A percentile compares a stretch with the other conserved stretches of the same genome.
Conservation (phyloP, 2,888 invertebrate species). For the Cactoblastis cactorum region DNA sequence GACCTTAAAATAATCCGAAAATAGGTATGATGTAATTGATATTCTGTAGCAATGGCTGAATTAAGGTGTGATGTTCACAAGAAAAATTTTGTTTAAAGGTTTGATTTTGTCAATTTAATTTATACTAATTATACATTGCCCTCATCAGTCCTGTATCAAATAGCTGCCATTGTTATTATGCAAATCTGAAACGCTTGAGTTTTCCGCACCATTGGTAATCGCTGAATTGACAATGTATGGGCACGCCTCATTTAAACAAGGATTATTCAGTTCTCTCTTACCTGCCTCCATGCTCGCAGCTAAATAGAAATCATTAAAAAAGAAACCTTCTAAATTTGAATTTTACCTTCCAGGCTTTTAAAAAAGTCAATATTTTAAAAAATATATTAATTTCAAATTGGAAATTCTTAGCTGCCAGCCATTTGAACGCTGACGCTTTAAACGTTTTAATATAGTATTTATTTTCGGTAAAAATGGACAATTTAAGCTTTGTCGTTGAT, state of each 20-base stretch:
- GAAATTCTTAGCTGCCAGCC: not conserved
- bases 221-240: conserved; percentile 44
- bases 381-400: not conserved
- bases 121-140: not conserved
- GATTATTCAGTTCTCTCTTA: conserved; percentile 27
- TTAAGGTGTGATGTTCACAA: too few species aligned
- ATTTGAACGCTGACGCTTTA: too few species aligned
- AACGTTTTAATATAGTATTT: too few species aligned
- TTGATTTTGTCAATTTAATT: too few species aligned
- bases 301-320: not conserved
- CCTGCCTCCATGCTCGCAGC: conserved; percentile 18
- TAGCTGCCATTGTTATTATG: conserved; percentile 6
- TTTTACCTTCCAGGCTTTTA: too few species aligned
- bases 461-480: conserved; percentile 61
- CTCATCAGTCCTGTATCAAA: not conserved
- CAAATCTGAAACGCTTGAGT: conserved; percentile 18
- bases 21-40: too few species aligned
- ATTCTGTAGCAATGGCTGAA: too few species aligned
- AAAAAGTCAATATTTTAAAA: too few species aligned
- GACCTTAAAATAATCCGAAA: too few species aligned
- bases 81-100: too few species aligned
- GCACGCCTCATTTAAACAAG: conserved; percentile 25
- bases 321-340: not conserved
- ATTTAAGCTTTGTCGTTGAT: conserved; percentile 51
- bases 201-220: conserved; percentile 41